Evolutionary conservation across 2,113 vertebrate genomes (phyloP).

Genomic region (Tragulus kanchil): DNA sequence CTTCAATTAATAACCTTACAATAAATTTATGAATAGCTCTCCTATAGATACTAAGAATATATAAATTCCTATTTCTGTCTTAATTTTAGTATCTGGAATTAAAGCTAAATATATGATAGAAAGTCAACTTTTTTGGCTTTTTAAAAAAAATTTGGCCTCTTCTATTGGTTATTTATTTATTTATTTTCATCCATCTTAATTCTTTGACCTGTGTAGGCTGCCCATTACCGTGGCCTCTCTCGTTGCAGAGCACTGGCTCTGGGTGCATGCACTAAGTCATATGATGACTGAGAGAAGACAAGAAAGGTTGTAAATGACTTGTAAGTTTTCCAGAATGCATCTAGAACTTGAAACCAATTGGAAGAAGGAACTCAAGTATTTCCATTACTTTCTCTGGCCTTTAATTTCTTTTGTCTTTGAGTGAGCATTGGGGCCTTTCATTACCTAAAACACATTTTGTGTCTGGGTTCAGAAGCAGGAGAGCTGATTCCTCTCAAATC

Average conservation of each 20-base stretch:
- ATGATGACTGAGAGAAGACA: not conserved
- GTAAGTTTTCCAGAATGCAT: not conserved
- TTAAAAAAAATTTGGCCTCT: no score
- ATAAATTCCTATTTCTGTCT: not conserved
- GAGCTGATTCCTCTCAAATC: not conserved
- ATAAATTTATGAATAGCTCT: not conserved
- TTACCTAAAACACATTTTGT: not conserved
- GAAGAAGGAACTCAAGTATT: not conserved
- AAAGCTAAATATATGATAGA: not conserved
- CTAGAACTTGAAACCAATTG: not conserved
- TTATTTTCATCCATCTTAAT: no score
- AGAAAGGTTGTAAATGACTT: not conserved
- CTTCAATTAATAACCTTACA: conserved; percentile 8
- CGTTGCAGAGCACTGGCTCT: no score
- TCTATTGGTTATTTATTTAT: no score
- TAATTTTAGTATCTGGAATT: conserved; percentile 35
- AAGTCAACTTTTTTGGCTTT: not conserved
- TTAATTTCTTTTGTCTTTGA: not conserved
- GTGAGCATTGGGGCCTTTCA: not conserved
- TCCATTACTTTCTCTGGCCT: not conserved
- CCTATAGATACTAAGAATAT: not conserved
- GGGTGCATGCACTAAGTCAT: no score
- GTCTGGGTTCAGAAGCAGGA: not conserved
- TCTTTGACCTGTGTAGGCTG: no score
- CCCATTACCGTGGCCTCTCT: no score